Evolutionary conservation across 2,888 invertebrate genomes (phyloP), one percentile per base, ranked within the genome.

Genomic region (Cheilosia scutellata): DNA sequence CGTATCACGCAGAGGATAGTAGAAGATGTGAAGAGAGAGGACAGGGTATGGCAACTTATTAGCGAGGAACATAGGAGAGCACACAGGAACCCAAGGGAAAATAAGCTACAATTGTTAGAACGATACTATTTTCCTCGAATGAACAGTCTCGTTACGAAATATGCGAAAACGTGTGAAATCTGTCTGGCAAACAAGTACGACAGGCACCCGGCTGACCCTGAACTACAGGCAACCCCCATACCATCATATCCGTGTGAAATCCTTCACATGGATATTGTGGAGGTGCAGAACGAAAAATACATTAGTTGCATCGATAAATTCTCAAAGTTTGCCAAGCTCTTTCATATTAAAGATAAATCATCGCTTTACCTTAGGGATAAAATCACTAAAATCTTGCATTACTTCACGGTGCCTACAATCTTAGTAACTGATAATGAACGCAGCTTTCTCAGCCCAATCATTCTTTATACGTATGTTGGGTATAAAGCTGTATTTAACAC

Each of bases 181-280:
- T 13, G 29, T 5, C 5, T 29, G 5, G 29, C 29, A 29, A 29
- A 29, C 5, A 29, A 29, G 5, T 29, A 29, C 5, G 29, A 29
- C 5, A 29, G 29, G 5, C 29, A 29, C 5, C 29, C 29, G 4
- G 5, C 5, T 5, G 5, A 29, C 5, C 29, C 29, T 5, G 29
- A 29, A 1, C 29, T 29, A 5, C 33, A 65, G 20, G 9, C 37
- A 4, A 51, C 49, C 3, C 33, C 65, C 4, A 7, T 65, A n/a
- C 49, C 65, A 49, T 65, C 65, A 49, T 65, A 65, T 25, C 25
- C 62, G 11, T 44, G 42, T 27, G 44, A 62, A 29, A 62, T 42
- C 13, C n/a, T 62, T 4, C 27, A 55, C n/a, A n/a, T 16, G 16
- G 33, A 16, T 5, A 57, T 40, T 40, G 13, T 49, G 7, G 47